These are phyloP conservation scores for Onychostruthus taczanowskii DNA, from an alignment of 2,113 vertebrate species.

Conservation along the genomic window DNA sequence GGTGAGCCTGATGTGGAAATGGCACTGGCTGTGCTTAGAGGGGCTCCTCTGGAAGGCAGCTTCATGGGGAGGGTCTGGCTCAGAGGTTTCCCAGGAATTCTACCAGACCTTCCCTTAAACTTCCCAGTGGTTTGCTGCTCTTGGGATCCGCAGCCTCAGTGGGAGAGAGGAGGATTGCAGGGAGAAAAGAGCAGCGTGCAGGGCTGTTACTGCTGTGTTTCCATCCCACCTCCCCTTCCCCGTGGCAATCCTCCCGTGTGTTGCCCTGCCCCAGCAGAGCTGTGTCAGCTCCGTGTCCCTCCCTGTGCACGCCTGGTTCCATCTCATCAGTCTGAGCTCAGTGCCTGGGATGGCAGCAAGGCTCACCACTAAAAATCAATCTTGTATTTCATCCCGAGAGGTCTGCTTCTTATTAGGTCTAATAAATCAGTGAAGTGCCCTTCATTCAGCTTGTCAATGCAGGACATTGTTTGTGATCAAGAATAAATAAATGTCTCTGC, in stretches of 20 bases:
- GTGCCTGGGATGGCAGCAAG: neutral
- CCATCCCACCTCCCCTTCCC: neutral
- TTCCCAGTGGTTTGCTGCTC: neutral
- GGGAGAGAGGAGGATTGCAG: neutral
- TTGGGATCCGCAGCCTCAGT: rapidly evolving
- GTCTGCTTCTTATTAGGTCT: conserved; percentile 64
- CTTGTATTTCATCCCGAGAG: conserved; percentile 62
- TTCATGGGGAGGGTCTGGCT: neutral
- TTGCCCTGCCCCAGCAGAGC: neutral
- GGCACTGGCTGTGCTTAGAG: conserved; percentile 25
- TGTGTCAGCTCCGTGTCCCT: neutral
- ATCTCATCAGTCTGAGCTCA: neutral
- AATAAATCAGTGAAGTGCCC: conserved; percentile 70
- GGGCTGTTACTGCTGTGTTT: neutral
- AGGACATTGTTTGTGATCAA: conserved; percentile 62
- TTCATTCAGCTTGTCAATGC: conserved; percentile 66
- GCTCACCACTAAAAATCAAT: conserved; percentile 61
- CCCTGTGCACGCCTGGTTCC: neutral
- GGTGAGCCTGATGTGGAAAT: conserved; percentile 47
- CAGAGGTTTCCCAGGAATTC: neutral
- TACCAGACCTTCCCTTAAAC: neutral
- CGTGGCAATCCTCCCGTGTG: neutral
- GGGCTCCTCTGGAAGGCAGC: neutral
- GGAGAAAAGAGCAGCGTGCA: neutral
- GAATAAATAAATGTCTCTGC: conserved; percentile 64